Base-by-base conservation (phyloP, 2,113 vertebrate genomes). In the Isurus oxyrinchus region DNA sequence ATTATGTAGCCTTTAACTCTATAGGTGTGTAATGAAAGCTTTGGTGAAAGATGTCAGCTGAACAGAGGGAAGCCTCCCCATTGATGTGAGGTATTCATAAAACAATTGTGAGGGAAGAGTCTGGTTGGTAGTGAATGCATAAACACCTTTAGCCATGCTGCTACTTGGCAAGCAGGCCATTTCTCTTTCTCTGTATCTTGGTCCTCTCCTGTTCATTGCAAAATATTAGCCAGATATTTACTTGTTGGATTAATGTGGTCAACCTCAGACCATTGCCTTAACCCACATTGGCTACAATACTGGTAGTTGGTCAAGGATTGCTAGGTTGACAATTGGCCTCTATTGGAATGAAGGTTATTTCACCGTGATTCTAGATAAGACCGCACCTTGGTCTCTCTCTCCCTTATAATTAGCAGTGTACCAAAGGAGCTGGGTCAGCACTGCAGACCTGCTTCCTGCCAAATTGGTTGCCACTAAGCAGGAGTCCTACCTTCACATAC, bases 391-490 rank as follows among this genome's bases (percentile, higher is more conserved):
- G 19, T 7, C 53, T 31, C 55, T 14, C 7, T 10, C 90, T 31
- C 31, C 23, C 59, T 63, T 19, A 6, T 40, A 40, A 63, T 63
- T 66, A 66, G 35, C 59, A 40, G 90, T 40, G 90, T 94, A 94
- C 90, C 90, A 94, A 94, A 94, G 90, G 57, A 94, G 59, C 35
- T 95, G 67, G 44, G 49, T 25, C 27, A 72, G 66, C 66, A 72
- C 53, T 72, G 59, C 66, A 95, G 53, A 35, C 59, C 10, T 95
- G 27, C 40, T 95, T 69, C 94, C 21, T 53, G 23, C 61, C 66
- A 95, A 67, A 67, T 66, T 67, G 40, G 40, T 53, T 95, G 63
- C 67, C 72, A 31, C 44, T 31, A 49, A 69, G 23, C n/a, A 67
- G 66, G 44, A 53, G 3, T 67, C 27, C 94, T 3, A 72, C n/a